phyloP scores from a whole-genome alignment of 1,140 invertebrate genomes.

The Papilio glaucus region DNA sequence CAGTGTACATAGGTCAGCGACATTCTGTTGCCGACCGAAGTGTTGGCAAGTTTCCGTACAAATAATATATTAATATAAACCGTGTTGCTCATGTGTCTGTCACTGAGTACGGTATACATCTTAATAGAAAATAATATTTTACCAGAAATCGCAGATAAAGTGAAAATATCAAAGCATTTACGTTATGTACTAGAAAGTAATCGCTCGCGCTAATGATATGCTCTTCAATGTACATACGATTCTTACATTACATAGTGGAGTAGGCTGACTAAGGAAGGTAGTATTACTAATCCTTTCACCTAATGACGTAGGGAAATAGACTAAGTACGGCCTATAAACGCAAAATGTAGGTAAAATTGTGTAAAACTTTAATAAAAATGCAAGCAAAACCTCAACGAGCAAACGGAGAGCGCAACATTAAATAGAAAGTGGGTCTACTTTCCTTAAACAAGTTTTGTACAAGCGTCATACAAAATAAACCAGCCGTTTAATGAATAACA shows the following conservation, averaged over 20 bases:
- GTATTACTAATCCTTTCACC: conserved; percentile 1
- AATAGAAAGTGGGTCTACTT: conserved; percentile 25
- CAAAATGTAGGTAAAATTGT: conserved; percentile 6
- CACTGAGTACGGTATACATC: no score
- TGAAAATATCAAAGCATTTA: not conserved
- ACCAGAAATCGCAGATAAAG: not conserved
- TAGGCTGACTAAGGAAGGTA: not conserved
- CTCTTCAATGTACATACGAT: not conserved
- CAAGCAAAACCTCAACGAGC: conserved; percentile 13
- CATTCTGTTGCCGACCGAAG: no score
- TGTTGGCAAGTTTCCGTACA: no score
- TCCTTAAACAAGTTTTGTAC: conserved; percentile 24
- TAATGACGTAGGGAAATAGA: not conserved
- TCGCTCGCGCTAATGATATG: not conserved
- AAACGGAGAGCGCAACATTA: conserved; percentile 18
- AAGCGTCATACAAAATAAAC: conserved; percentile 20
- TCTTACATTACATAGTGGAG: not conserved
- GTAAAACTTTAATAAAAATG: conserved; percentile 9
- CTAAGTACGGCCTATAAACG: not conserved
- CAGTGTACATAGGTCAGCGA: no score
- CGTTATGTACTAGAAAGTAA: not conserved
- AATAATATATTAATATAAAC: no score
- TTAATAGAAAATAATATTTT: no score
- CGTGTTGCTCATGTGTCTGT: not conserved
- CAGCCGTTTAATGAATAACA: conserved; percentile 23